Percentiles rank a stretch among this genome's conserved stretches.
These are phyloP conservation scores for Entomyzon cyanotis DNA, from an alignment of 2,113 vertebrate genomes.

Conservation along the genomic window DNA sequence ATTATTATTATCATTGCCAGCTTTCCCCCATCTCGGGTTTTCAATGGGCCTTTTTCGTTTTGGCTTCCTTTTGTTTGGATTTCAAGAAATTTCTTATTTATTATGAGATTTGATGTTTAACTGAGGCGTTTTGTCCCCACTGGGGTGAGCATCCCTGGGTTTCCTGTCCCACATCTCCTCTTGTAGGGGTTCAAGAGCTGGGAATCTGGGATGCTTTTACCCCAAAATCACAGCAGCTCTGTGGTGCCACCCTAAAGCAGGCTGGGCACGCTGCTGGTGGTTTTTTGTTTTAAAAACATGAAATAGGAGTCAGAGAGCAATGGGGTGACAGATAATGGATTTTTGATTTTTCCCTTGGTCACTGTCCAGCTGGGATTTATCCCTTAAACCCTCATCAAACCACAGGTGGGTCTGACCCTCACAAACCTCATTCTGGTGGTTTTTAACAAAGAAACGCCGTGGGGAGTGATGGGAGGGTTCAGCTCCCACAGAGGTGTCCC, in stretches of 20 bases:
- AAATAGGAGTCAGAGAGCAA: neutral
- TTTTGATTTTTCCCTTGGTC: neutral
- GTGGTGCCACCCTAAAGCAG: neutral
- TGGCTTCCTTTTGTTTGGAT: neutral
- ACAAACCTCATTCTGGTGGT: accelerated
- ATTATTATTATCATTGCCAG: neutral
- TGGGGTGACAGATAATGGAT: accelerated
- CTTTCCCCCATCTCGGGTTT: neutral
- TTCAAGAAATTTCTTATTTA: neutral
- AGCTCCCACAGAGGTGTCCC: accelerated
- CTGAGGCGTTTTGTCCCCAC: accelerated
- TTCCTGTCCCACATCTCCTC: neutral
- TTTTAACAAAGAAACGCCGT: accelerated
- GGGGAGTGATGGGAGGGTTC: neutral
- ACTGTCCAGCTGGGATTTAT: neutral
- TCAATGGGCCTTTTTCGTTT: neutral
- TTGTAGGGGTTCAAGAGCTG: neutral
- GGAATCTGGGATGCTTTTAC: neutral
- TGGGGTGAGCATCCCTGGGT: neutral
- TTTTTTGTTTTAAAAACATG: neutral
- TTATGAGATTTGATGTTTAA: neutral
- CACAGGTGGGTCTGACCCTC: neutral
- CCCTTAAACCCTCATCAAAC: neutral
- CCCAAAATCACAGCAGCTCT: neutral
- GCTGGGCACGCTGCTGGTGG: neutral